Base-by-base conservation (phyloP, 2,888 invertebrate species). In the Dugesia japonica region DNA sequence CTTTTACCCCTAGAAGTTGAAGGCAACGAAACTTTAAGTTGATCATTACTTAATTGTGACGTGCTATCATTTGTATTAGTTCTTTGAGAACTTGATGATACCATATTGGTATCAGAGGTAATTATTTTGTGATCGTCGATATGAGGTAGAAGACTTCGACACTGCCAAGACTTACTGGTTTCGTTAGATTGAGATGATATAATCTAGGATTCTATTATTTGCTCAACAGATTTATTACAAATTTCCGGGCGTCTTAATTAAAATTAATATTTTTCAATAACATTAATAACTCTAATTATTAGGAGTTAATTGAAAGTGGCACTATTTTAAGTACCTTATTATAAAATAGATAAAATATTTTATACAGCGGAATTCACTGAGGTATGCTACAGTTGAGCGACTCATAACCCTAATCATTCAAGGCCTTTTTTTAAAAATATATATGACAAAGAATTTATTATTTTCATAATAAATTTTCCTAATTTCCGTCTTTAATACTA, bases 161-260 rank as follows among this genome's bases (percentile, higher is more conserved):
- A n/a, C n/a, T n/a, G 56, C 56, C 56, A n/a, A 56, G 56, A 56
- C 17, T 56, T 56, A 23, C 1, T n/a, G 4, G 56, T 56, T 56
- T 56, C 56, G 56, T 56, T 56, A 20, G 56, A n/a, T 23, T 56
- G 56, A 4, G 56, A 23, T 56, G 56, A 56, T 56, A 23, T 23
- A 56, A 4, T 56, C 20, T 20, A 7, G 1, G 56, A 23, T 56
- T n/a, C 23, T 56, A n/a, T n/a, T n/a, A 56, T 23, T n/a, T 56
- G 56, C 17, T 56, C 56, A 23, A 56, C 56, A 56, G 56, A 23
- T 56, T 4, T 56, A 56, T 56, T 56, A 56, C 56, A n/a, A 56
- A 56, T 56, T 56, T 56, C 56, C 17, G 9, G 56, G 56, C 56
- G 56, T n/a, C 56, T 56, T 56, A 56, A 56, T 56, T 38, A 38